Evolutionary conservation across 2,797 vertebrate genomes (phyloP), one percentile per base, ranked within the genome.

Genomic region (Sebastes dallii): DNA sequence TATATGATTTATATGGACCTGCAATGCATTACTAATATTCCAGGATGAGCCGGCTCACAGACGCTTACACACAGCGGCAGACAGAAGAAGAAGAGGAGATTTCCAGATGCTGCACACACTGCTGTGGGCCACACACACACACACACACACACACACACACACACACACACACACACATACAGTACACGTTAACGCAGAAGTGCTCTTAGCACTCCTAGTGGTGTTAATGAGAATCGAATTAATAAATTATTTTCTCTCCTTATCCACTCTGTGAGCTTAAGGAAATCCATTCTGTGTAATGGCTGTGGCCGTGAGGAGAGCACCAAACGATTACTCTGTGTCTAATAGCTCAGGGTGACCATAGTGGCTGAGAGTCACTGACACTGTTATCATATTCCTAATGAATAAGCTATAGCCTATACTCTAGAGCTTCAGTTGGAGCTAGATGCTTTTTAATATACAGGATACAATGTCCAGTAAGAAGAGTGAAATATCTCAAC

Each of bases 161-260:
- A 77, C n/a, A n/a, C 32, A 59, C 58, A 10, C 29, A 69, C 22
- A 25, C 8, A 11, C 16, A 11, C 8, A 16, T 34, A 60, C 66
- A 77, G 30, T 30, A 62, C 20, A 22, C 30, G 4, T 34, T 34
- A n/a, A 22, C 8, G 24, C 22, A 66, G 16, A 59, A 25, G 34
- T 30, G 20, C 64, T 64, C 56, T 4, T n/a, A 52, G 59, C 67
- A 30, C 55, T 64, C 39, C 32, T 29, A 16, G 18, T 27, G 42
- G 22, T 55, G 13, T 67, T 66, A 69, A 77, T 80, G 20, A 7
- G 4, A 71, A 36, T 77, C 30, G 78, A 82, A 76, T 72, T 20
- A 76, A 80, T 70, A 52, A 52, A 67, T 80, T 36, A 85, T 79
- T 72, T 72, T 46, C 72, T 46, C 61, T 54, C 50, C 25, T 81